These are phyloP conservation scores for Corythoichthys haematopterus DNA, from an alignment of 2,113 vertebrate genomes.

Conservation along the genomic window DNA sequence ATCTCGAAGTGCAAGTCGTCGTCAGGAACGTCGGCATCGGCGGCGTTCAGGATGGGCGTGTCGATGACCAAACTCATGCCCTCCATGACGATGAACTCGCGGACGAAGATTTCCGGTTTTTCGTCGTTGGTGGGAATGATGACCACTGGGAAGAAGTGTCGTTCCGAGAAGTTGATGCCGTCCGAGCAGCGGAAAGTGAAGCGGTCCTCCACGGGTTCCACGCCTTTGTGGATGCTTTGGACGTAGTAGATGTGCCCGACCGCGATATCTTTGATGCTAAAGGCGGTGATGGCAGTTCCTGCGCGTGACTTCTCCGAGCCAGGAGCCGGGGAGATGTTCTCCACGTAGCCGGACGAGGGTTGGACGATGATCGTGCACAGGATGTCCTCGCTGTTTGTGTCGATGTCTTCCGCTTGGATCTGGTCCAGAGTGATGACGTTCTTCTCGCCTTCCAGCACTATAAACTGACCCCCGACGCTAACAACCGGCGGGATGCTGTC, in stretches of 20 bases:
- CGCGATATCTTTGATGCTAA: constrained; percentile 82
- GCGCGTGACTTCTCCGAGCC: constrained; percentile 92
- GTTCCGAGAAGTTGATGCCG: constrained; percentile 88
- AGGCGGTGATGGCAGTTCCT: constrained; percentile 86
- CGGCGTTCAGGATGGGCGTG: constrained; percentile 82
- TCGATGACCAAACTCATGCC: constrained; percentile 92
- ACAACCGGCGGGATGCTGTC: constrained; percentile 79
- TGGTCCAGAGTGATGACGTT: constrained; percentile 74
- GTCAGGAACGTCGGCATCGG: constrained; percentile 81
- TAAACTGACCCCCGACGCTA: constrained; percentile 63
- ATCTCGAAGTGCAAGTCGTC: constrained; percentile 81
- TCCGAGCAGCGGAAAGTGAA: constrained; percentile 90
- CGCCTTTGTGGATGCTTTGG: constrained; percentile 88
- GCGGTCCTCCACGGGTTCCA: constrained; percentile 89
- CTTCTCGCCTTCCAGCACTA: constrained; percentile 78
- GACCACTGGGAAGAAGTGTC: constrained; percentile 81
- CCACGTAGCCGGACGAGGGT: constrained; percentile 85
- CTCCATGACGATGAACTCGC: constrained; percentile 93
- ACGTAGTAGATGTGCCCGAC: constrained; percentile 85
- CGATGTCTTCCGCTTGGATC: constrained; percentile 78
- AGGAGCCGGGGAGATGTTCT: constrained; percentile 90
- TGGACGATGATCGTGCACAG: constrained; percentile 90
- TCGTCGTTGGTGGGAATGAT: constrained; percentile 88
- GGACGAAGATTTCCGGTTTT: constrained; percentile 83
- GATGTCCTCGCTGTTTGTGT: constrained; percentile 83